Base-by-base conservation (phyloP, 1,140 invertebrate genomes). In the Monochamus saltuarius region DNA sequence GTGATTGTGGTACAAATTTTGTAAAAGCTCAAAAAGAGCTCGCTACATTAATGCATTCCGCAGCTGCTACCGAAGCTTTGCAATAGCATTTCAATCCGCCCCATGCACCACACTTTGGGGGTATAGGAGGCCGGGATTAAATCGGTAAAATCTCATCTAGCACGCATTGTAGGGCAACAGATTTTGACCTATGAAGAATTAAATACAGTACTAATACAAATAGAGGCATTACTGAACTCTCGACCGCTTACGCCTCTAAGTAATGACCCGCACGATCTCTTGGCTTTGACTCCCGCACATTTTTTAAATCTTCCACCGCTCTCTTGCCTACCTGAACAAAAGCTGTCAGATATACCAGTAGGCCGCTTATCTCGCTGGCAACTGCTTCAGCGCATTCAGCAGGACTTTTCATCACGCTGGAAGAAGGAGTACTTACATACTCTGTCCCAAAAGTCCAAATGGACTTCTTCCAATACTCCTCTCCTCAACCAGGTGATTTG, bases 121-220 rank as follows among this genome's bases (percentile, higher is more conserved):
- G 17, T 77, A 17, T 78, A 74, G 68, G 80, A 81, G 62, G 59
- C 71, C 1, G 72, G 65, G 1, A 69, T 80, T 0, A 76, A 76
- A 61, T 59, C 57, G 14, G 66, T 73, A 7, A 80, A 80, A 61
- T 61, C 65, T 43, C 75, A 76, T 58, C 51, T 78, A 8, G 37
- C 61, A 13, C 65, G 71, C 1, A 60, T 66, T 8, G 40, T 74
- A 13, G 69, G 68, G 13, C 52, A 58, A 17, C 65, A 39, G 37
- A 16, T 70, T 43, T 40, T 70, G 39, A 57, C 65, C 16, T 71
- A 66, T 19, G 73, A 77, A 61, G 60, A 67, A 53, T 61, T 75
- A 2, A 14, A 63, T 9, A 75, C 73, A 0, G 17, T 74, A 0
- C 19, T 74, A 1, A 52, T 42, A 8, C 60, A 75, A 47, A 70